phyloP scores from a whole-genome alignment of 2,888 invertebrate species.

The Caenorhabditis sinica region DNA sequence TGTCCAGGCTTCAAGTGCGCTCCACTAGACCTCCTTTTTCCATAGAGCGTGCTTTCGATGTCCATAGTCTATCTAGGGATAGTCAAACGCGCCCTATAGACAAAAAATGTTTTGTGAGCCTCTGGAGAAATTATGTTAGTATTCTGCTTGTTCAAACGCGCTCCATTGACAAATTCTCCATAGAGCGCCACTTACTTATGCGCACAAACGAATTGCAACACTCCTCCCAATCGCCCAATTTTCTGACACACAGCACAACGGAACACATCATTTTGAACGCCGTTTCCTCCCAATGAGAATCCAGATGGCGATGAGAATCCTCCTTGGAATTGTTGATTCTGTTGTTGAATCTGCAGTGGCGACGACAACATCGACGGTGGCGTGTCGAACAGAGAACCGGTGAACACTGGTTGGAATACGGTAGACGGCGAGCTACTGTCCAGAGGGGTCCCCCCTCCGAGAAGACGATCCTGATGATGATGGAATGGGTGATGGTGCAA shows the following conservation, averaged over 20 bases:
- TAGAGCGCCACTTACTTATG: constrained; percentile 36
- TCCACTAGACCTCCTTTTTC: too few species aligned
- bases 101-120: too few species aligned
- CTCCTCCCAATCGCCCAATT: constrained; percentile 5
- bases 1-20: too few species aligned
- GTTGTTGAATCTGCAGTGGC: constrained; percentile 40
- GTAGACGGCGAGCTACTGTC: neutral
- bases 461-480: constrained; percentile 46
- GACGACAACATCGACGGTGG: constrained; percentile 53
- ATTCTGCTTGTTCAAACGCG: too few species aligned
- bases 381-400: constrained; percentile 54
- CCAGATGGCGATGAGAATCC: constrained; percentile 34
- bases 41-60: too few species aligned
- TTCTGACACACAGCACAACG: constrained; percentile 42
- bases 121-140: too few species aligned
- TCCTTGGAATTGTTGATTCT: neutral
- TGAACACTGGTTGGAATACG: constrained; percentile 29
- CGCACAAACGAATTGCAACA: constrained; percentile 48
- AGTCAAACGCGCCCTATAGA: too few species aligned
- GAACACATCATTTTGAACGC: constrained; percentile 17
- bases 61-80: too few species aligned
- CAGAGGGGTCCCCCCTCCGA: constrained; percentile 19
- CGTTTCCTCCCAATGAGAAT: constrained; percentile 6
- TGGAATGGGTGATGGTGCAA: constrained; percentile 19
- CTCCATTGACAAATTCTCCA: neutral